Percentiles rank a stretch among this genome's conserved stretches.
phyloP scores from a whole-genome alignment of 2,113 vertebrate species.

The Halichoeres trimaculatus region DNA sequence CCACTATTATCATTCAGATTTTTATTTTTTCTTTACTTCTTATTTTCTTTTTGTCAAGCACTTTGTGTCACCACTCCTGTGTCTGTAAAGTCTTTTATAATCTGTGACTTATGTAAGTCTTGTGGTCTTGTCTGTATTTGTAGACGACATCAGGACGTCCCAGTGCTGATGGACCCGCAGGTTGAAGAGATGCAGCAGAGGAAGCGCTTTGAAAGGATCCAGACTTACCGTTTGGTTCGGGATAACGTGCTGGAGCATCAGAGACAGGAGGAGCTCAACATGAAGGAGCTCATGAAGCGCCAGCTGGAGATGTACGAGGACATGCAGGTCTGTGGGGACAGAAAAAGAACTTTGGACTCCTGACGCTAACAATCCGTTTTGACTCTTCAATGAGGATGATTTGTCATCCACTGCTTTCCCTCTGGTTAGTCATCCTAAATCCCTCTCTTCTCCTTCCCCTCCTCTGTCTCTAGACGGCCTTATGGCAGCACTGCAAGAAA shows the following conservation, averaged over 20 bases:
- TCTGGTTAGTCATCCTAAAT: slow-evolving; percentile 5
- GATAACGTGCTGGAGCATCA: slow-evolving; percentile 79
- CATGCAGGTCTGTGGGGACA: slow-evolving; percentile 81
- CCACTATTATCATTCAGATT: too few species aligned
- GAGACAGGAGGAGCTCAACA: slow-evolving; percentile 72
- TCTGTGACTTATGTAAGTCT: too few species aligned
- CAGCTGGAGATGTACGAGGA: slow-evolving; percentile 83
- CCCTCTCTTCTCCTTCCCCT: slow-evolving; percentile 7
- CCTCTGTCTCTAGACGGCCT: slow-evolving; percentile 52
- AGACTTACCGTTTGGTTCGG: slow-evolving; percentile 82
- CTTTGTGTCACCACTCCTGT: too few species aligned
- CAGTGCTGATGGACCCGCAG: slow-evolving; percentile 77
- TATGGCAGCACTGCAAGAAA: slow-evolving; percentile 60
- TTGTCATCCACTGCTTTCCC: background rate
- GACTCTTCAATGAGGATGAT: background rate
- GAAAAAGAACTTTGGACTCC: background rate
- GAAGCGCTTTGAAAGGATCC: slow-evolving; percentile 83
- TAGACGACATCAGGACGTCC: slow-evolving; percentile 77
- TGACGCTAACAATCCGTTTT: slow-evolving; percentile 2
- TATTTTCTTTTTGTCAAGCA: too few species aligned
- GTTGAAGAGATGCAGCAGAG: slow-evolving; percentile 79
- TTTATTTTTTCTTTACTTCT: too few species aligned
- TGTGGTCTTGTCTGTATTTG: background rate
- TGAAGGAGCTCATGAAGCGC: slow-evolving; percentile 75
- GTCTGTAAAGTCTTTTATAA: too few species aligned